Conservation (phyloP, 2,888 invertebrate species). For the Hipparchia sbordonii region DNA sequence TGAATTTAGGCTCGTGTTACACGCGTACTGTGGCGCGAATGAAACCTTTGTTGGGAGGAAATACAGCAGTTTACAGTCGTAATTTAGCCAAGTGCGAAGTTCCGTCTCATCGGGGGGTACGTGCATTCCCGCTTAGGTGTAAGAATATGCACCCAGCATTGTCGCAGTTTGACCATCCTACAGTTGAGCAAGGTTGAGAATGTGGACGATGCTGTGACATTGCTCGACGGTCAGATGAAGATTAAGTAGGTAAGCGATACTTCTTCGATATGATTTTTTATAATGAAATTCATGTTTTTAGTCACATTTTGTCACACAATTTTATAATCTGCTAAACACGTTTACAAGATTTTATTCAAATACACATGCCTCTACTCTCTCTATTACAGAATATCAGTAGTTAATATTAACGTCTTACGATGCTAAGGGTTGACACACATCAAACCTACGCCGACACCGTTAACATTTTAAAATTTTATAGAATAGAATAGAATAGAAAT, state of each 20-base stretch:
- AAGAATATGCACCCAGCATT: slow-evolving; percentile 64
- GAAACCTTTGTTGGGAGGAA: slow-evolving; percentile 42
- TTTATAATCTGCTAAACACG: neutral
- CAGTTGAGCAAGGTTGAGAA: neutral
- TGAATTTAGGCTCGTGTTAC: slow-evolving; percentile 38
- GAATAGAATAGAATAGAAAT: too few species aligned
- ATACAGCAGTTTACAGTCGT: slow-evolving; percentile 64
- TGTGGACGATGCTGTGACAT: neutral
- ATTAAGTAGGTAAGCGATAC: neutral
- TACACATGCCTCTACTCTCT: too few species aligned
- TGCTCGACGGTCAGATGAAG: neutral
- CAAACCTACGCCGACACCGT: too few species aligned
- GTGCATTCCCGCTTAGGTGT: slow-evolving; percentile 70
- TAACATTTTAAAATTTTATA: too few species aligned
- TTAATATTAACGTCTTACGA: neutral
- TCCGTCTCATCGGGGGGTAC: slow-evolving; percentile 79
- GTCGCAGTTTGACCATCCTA: neutral
- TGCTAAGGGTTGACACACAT: neutral
- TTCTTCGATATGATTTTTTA: neutral
- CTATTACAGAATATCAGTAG: too few species aligned
- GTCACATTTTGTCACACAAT: neutral
- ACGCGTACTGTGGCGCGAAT: slow-evolving; percentile 21
- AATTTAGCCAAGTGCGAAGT: slow-evolving; percentile 81
- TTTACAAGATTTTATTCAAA: too few species aligned
- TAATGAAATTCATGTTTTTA: neutral